Conservation (phyloP, 2,797 vertebrate genomes). For the Pristis pectinata region DNA sequence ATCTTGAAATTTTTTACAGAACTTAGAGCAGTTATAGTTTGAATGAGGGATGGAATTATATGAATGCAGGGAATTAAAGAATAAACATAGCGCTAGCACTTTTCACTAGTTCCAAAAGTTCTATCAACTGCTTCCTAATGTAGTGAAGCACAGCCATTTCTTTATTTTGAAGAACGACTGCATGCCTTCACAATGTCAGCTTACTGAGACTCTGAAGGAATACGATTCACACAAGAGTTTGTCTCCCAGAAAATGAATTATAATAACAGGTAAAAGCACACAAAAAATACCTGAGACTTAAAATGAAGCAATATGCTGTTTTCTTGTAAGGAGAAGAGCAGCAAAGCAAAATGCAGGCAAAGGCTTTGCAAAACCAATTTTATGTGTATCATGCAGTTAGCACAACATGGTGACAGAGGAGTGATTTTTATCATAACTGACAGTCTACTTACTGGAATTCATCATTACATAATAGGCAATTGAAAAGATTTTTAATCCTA, state of each 20-base stretch:
- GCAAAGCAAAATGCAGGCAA: not conserved
- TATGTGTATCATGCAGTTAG: not conserved
- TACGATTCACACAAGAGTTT: not conserved
- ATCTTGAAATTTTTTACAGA: not conserved
- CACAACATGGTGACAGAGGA: not conserved
- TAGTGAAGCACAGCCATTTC: not conserved
- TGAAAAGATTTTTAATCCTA: slow-evolving; percentile 34
- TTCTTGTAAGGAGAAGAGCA: not conserved
- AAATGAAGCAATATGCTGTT: not conserved
- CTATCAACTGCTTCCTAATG: not conserved
- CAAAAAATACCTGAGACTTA: not conserved
- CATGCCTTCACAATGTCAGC: not conserved
- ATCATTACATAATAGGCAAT: slow-evolving; percentile 23
- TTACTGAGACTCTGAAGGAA: not conserved
- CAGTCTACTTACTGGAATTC: slow-evolving; percentile 8
- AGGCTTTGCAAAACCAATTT: slow-evolving; percentile 9
- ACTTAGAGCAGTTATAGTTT: not conserved
- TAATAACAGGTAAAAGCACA: not conserved
- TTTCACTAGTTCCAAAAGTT: not conserved
- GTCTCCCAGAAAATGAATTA: not conserved
- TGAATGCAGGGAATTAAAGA: not conserved
- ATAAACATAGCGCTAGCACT: not conserved
- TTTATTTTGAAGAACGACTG: not conserved
- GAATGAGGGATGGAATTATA: not conserved
- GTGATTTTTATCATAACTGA: slow-evolving; percentile 32